Base-by-base conservation (phyloP, 2,888 invertebrate genomes). In the Orchesella flavescens region DNA sequence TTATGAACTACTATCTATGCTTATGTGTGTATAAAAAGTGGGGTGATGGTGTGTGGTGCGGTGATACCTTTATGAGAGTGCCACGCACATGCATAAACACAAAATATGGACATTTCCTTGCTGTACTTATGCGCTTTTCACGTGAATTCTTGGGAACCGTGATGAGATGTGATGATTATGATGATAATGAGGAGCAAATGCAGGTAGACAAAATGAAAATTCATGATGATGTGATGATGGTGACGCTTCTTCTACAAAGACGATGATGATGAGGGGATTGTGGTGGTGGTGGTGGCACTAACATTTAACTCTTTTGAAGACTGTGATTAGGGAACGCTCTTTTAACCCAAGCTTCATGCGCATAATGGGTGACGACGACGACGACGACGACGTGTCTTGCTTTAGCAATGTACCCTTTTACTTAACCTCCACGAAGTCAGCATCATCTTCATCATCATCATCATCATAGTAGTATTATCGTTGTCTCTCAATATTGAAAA, bases 191-290 rank as follows among this genome's bases (percentile, higher is more conserved):
- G 71, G 61, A 71, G 71, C 71, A 78, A 71, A 71, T 71, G 59
- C 69, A 69, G 69, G 69, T 23, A 71, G 49, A 43, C 63, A 61
- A 49, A 78, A 69, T 78, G 71, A 78, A 71, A 78, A 78, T 78
- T 78, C 78, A 78, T 78, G 78, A 78, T 78, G 78, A 71, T 63
- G 71, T 74, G 44, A 43, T 46, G 17, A 68, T 44, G 68, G 17
- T 68, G 49, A n/a, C n/a, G 49, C 2, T 49, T 49, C 2, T 49
- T 49, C 15, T 49, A 49, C n/a, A 49, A 49, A 34, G 34, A 49
- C 49, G 15, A 49, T 49, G 49, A 49, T 49, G 34, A 34, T 34
- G 34, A 21, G 66, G 55, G 53, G 49, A 76, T 49, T n/a, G 53
- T 53, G 65, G n/a, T 65, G 61, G 63, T 63, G 74, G 17, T 53